These are phyloP conservation scores for Dolichopus griseipennis DNA, from an alignment of 2,888 invertebrate genomes.

Conservation along the genomic window DNA sequence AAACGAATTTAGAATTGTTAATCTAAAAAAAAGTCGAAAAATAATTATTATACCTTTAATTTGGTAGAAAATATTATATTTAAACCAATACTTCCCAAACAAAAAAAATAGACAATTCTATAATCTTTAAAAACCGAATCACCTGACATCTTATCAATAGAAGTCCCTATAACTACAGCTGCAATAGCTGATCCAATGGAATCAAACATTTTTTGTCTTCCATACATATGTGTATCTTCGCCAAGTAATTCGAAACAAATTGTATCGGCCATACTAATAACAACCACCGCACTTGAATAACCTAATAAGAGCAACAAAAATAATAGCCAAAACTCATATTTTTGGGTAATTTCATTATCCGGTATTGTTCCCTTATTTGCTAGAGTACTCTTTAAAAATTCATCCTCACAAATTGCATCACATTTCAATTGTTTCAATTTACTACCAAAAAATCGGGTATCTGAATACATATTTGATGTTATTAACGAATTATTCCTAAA, in stretches of 20 bases:
- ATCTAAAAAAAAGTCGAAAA: neutral
- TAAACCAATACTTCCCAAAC: neutral
- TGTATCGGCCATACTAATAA: slow-evolving; percentile 72
- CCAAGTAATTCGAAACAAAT: slow-evolving; percentile 72
- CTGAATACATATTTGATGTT: neutral
- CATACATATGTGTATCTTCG: slow-evolving; percentile 58
- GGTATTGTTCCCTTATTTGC: slow-evolving; percentile 12
- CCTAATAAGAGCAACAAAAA: slow-evolving; percentile 60
- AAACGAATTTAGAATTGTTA: slow-evolving; percentile 39
- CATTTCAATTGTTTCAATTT: slow-evolving; percentile 17
- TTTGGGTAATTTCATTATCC: slow-evolving; percentile 28
- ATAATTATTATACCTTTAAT: neutral
- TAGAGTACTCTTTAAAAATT: slow-evolving; percentile 17
- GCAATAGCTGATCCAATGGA: slow-evolving; percentile 72
- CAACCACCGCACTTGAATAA: slow-evolving; percentile 70
- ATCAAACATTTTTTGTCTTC: slow-evolving; percentile 73
- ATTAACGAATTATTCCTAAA: neutral
- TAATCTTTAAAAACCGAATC: slow-evolving; percentile 56
- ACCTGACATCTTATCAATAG: slow-evolving; percentile 59
- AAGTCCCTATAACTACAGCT: slow-evolving; percentile 58
- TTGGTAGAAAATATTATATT: neutral
- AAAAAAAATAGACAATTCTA: slow-evolving; percentile 37
- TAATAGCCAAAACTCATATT: slow-evolving; percentile 63
- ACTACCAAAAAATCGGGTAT: neutral
- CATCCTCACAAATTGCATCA: slow-evolving; percentile 17